These are phyloP conservation scores for Leucoptera coffeella DNA, from an alignment of 2,888 invertebrate genomes.

Conservation along the genomic window DNA sequence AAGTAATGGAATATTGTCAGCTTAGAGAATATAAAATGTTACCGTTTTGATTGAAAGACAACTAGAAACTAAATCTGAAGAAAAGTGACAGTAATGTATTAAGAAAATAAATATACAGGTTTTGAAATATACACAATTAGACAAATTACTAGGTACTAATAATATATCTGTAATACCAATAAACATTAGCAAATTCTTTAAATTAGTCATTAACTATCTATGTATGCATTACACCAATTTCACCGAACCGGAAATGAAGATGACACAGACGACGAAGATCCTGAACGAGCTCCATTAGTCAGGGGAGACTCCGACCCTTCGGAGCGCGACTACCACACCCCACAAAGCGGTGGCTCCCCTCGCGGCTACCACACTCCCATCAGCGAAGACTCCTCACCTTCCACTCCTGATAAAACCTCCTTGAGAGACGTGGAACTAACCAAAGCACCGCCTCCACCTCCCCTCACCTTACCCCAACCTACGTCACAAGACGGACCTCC, in stretches of 20 bases:
- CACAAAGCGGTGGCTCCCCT: conserved; percentile 37
- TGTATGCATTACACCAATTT: neutral
- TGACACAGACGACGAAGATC: conserved; percentile 12
- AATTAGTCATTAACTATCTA: too few relatives aligned
- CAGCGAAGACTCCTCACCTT: conserved; percentile 35
- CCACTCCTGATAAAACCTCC: conserved; percentile 29
- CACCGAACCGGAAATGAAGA: neutral
- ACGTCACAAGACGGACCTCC: conserved; percentile 47
- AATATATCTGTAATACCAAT: too few relatives aligned
- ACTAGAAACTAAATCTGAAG: too few relatives aligned
- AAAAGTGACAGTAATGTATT: too few relatives aligned
- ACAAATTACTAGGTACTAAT: too few relatives aligned
- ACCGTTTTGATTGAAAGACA: too few relatives aligned
- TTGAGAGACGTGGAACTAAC: conserved; percentile 9
- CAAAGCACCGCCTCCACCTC: conserved; percentile 59
- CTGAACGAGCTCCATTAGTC: conserved; percentile 34
- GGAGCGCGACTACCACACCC: conserved; percentile 48
- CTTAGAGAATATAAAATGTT: too few relatives aligned
- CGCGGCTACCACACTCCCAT: conserved; percentile 78
- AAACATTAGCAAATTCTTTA: too few relatives aligned
- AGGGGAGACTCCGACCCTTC: conserved; percentile 51
- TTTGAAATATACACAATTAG: too few relatives aligned
- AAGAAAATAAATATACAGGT: too few relatives aligned
- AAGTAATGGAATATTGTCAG: too few relatives aligned
- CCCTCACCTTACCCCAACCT: conserved; percentile 21